Evolutionary conservation across 2,113 vertebrate species (phyloP).

Genomic region (Empidonax alnorum): DNA sequence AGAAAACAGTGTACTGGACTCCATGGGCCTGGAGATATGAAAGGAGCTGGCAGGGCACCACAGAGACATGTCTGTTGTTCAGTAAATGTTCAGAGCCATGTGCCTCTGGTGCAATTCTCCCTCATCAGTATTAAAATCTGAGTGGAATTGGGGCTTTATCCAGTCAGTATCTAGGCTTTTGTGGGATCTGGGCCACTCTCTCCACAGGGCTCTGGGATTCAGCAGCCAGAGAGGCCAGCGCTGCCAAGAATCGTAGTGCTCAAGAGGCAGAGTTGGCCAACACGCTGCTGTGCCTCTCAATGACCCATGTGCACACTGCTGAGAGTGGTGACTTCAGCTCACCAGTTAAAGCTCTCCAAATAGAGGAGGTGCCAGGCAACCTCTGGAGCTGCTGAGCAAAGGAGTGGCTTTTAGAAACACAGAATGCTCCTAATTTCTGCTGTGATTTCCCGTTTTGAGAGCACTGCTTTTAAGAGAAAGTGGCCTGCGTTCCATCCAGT

Average conservation of each 20-base stretch:
- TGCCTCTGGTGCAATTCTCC: neutral
- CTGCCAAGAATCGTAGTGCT: neutral
- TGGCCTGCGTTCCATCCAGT: neutral
- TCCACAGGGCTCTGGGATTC: neutral
- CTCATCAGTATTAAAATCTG: neutral
- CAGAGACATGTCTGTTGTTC: rapidly evolving
- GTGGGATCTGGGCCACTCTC: neutral
- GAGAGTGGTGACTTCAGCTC: neutral
- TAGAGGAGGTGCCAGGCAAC: neutral
- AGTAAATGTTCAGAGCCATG: neutral
- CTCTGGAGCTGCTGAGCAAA: neutral
- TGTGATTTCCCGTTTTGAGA: neutral
- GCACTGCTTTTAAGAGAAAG: neutral
- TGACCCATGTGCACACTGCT: neutral
- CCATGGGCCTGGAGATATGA: neutral
- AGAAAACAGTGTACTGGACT: neutral
- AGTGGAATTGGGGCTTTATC: neutral
- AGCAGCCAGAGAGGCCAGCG: neutral
- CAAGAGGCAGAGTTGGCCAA: neutral
- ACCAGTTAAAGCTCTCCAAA: neutral
- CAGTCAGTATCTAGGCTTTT: neutral
- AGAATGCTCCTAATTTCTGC: neutral
- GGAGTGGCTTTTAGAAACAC: neutral
- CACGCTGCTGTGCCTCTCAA: neutral
- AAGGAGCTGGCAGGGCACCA: neutral